Evolutionary conservation across 2,113 vertebrate species (phyloP).

Genomic region (Oceanodroma tethys): DNA sequence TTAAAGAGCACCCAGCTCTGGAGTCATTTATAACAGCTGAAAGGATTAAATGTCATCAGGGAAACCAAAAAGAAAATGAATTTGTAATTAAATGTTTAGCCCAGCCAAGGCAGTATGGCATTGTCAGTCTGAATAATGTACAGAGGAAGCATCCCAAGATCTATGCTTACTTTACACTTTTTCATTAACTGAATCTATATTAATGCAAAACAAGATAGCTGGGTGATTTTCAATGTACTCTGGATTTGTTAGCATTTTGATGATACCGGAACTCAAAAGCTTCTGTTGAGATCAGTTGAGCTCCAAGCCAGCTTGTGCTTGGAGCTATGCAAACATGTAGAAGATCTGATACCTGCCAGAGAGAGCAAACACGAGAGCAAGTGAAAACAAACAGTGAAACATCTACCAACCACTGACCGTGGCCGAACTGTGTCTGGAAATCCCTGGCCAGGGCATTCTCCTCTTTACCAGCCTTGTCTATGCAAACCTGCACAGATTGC

Average conservation of each 20-base stretch:
- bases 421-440: background rate
- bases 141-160: constrained; percentile 2
- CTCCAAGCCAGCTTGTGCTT: background rate
- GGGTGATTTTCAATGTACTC: background rate
- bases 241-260: constrained; percentile 4
- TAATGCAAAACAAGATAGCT: background rate
- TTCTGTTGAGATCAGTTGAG: background rate
- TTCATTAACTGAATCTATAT: background rate
- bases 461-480: background rate
- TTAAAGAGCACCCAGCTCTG: constrained; percentile 17
- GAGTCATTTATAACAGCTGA: constrained; percentile 50
- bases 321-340: background rate
- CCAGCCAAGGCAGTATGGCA: constrained; percentile 20
- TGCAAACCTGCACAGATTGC: background rate
- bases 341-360: background rate
- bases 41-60: constrained; percentile 60
- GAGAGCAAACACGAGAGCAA: background rate
- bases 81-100: constrained; percentile 60
- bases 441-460: background rate
- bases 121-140: constrained; percentile 52
- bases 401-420: background rate
- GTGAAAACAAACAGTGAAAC: background rate
- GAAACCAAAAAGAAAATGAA: constrained; percentile 48
- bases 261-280: background rate
- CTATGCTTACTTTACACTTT: background rate